These are phyloP conservation scores for Protula sp. DNA, from an alignment of 2,888 invertebrate genomes.

Conservation along the genomic window DNA sequence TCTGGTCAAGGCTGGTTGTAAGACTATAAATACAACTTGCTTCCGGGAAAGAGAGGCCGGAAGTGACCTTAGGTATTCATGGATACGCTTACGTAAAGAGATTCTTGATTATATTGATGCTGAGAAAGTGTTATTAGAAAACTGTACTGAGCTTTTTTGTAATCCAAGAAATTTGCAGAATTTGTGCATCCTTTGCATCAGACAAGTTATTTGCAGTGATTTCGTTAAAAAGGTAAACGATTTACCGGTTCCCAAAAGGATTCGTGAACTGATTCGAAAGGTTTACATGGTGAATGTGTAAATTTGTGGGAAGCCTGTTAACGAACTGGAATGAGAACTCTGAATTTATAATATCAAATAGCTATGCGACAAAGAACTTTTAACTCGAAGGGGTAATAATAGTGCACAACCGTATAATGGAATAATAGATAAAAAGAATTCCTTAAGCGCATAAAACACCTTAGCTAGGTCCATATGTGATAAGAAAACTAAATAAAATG, in stretches of 20 bases:
- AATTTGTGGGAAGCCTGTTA: no score
- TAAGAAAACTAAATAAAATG: no score
- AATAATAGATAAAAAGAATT: no score
- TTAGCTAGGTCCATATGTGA: no score
- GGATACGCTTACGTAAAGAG: conserved; percentile 13
- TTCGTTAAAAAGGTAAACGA: conserved; percentile 1
- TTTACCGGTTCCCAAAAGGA: conserved; percentile 3
- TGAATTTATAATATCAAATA: no score
- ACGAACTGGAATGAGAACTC: no score
- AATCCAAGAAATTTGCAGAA: conserved; percentile 11
- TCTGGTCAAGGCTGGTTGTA: conserved; percentile 15
- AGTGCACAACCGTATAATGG: no score
- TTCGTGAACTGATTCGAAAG: no score
- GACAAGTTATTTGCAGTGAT: conserved; percentile 1
- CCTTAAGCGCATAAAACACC: no score
- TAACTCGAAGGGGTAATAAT: no score
- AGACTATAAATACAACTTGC: conserved; percentile 7
- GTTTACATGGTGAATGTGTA: no score
- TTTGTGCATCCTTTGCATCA: conserved; percentile 2
- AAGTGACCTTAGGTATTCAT: background rate
- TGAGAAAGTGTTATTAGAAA: background rate
- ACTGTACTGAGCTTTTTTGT: conserved; percentile 6
- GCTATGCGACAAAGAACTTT: no score
- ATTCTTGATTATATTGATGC: background rate
- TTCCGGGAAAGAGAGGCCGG: conserved; percentile 3